Evolutionary conservation across 2,888 invertebrate genomes (phyloP).

Genomic region (Pyrgus malvae): DNA sequence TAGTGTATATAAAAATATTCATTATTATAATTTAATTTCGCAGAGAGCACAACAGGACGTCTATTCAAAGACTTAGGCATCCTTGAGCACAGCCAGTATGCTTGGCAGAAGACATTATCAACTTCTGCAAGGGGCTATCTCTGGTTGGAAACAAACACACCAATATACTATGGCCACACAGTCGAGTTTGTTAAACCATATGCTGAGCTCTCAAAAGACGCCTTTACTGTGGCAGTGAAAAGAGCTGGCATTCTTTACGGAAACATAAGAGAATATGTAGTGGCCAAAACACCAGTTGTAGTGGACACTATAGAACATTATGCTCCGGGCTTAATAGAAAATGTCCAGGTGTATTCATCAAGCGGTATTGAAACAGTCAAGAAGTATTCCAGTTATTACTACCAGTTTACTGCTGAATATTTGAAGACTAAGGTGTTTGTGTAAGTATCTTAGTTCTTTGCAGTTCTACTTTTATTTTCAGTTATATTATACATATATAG

Average conservation of each 20-base stretch:
- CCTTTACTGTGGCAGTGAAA: slow-evolving; percentile 78
- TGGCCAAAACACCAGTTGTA: slow-evolving; percentile 74
- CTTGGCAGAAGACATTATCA: slow-evolving; percentile 82
- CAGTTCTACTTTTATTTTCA: too few relatives aligned
- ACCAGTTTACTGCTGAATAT: slow-evolving; percentile 80
- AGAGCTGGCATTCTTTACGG: slow-evolving; percentile 70
- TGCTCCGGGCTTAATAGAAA: slow-evolving; percentile 86
- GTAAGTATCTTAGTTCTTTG: slow-evolving; percentile 80
- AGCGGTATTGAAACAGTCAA: slow-evolving; percentile 68
- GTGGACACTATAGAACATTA: slow-evolving; percentile 83
- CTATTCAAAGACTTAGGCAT: slow-evolving; percentile 85
- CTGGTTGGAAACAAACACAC: slow-evolving; percentile 86
- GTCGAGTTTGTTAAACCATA: slow-evolving; percentile 83
- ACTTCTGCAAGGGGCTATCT: slow-evolving; percentile 84
- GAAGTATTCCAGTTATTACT: slow-evolving; percentile 75
- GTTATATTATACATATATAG: too few relatives aligned
- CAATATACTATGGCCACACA: slow-evolving; percentile 83
- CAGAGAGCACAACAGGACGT: slow-evolving; percentile 85
- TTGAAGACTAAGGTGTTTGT: slow-evolving; percentile 89
- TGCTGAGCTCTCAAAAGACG: slow-evolving; percentile 81
- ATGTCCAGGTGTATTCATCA: slow-evolving; percentile 77
- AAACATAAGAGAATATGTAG: slow-evolving; percentile 75
- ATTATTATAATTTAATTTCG: too few relatives aligned
- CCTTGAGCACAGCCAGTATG: slow-evolving; percentile 83
- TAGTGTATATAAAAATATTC: too few relatives aligned